Percentiles rank a stretch among this genome's conserved stretches.
Conservation (phyloP, 2,888 invertebrate genomes). For the Mesorhabditis spiculigera region DNA sequence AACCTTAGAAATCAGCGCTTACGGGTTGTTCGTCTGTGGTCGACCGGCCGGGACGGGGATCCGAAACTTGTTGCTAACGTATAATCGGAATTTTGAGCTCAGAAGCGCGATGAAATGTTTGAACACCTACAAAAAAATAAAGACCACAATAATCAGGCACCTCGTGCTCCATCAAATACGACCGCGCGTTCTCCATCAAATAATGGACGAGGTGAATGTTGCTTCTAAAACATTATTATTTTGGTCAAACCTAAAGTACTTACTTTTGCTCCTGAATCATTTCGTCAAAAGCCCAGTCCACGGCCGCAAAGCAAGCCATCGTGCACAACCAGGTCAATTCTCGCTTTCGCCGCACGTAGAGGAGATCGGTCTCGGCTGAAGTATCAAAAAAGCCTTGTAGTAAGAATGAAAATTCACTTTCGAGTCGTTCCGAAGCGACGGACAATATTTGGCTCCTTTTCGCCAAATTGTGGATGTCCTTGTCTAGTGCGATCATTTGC, state of each 20-base stretch:
- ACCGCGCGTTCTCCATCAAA: background rate
- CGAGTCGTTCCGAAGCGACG: background rate
- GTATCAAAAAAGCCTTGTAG: slow-evolving; percentile 1
- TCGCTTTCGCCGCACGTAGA: slow-evolving; percentile 27
- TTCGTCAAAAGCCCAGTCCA: slow-evolving; percentile 33
- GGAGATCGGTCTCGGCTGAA: slow-evolving; percentile 17
- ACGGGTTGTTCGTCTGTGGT: slow-evolving; percentile 1
- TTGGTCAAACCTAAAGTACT: background rate
- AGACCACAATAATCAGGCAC: background rate
- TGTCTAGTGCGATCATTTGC: background rate
- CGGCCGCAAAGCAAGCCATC: slow-evolving; percentile 33
- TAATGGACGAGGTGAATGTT: background rate
- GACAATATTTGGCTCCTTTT: background rate
- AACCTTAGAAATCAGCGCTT: background rate
- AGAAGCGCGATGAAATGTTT: background rate
- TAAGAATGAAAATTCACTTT: slow-evolving; percentile 1
- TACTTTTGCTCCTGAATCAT: slow-evolving; percentile 25
- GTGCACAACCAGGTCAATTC: slow-evolving; percentile 38
- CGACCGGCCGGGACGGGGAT: background rate
- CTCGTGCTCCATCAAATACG: background rate
- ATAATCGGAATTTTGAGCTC: background rate
- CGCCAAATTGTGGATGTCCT: background rate
- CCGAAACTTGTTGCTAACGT: background rate
- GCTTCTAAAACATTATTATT: background rate
- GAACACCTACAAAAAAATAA: background rate